Conservation (phyloP, 2,113 vertebrate genomes). For the Hemiprocne comata region DNA sequence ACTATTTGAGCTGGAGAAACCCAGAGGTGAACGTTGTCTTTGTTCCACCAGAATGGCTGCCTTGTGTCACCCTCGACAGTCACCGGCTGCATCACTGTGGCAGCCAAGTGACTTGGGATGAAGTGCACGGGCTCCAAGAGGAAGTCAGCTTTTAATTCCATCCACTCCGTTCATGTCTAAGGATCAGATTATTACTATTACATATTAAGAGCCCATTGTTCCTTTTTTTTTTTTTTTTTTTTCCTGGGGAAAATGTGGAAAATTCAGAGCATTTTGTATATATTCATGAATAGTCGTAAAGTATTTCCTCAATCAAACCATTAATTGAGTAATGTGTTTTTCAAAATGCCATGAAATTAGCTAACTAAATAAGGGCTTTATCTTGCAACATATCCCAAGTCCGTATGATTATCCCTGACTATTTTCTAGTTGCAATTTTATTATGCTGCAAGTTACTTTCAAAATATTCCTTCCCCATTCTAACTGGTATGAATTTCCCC, state of each 20-base stretch:
- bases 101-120: neutral
- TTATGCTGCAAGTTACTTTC: neutral
- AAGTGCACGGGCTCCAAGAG: neutral
- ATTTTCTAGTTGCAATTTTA: neutral
- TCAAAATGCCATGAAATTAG: conserved; percentile 24
- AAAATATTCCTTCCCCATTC: neutral
- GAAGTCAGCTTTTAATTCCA: neutral
- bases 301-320: neutral
- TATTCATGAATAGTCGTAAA: neutral
- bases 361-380: neutral
- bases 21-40: conserved; percentile 14
- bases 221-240: neutral
- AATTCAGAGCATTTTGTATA: neutral
- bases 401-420: neutral
- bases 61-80: neutral
- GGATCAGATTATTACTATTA: neutral
- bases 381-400: neutral
- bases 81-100: neutral
- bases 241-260: neutral
- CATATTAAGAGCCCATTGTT: neutral
- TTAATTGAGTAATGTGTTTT: conserved; percentile 15
- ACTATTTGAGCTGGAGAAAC: conserved; percentile 9
- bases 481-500: neutral
- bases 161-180: neutral
- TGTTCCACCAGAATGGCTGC: conserved; percentile 30